Evolutionary conservation across 1,140 invertebrate genomes (phyloP), one percentile per base, ranked within the genome.

Genomic region (Drosophila punjabiensis): DNA sequence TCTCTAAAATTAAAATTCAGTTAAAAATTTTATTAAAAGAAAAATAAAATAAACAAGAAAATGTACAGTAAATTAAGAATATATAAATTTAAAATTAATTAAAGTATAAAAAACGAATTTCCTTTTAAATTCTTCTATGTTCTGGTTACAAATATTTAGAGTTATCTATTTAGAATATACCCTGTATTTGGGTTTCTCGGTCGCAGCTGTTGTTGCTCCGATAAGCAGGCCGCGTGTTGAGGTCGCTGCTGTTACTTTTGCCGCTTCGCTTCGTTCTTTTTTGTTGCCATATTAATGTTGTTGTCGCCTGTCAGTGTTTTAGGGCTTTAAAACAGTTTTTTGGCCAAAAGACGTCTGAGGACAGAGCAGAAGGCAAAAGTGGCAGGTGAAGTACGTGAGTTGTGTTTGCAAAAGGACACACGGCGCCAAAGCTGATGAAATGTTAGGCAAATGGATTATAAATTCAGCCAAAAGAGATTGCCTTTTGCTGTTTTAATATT

Each of bases 181-280:
- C 41, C 64, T 62, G 52, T 56, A 62, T 77, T 52, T 70, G 50
- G 55, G 28, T 52, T 35, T 63, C 33, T 45, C 24, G 81, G 66
- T 18, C 71, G 68, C 82, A 90, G 82, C 83, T 87, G 83, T 86
- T 86, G 63, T 86, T 86, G 79, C 53, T 53, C 68, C 79, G 82
- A 86, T 86, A 86, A 86, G 82, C 82, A 68, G 43, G 70, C 66
- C 69, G 66, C 82, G 63, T 76, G 82, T 79, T 86, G 69, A 68
- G 82, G 69, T 86, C 77, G 58, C 41, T 53, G 62, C 62, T 79
- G 45, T 55, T 64, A 52, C 63, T 79, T 70, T 64, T 79, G 66
- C 30, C 53, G 61, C 28, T 55, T 33, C 39, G 52, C 37, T 62
- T 55, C 35, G 45, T 59, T 16, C 43, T 50, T 64, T 61, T 60